Base-by-base conservation (phyloP, 2,888 invertebrate genomes). In the Crepidodera aurea region DNA sequence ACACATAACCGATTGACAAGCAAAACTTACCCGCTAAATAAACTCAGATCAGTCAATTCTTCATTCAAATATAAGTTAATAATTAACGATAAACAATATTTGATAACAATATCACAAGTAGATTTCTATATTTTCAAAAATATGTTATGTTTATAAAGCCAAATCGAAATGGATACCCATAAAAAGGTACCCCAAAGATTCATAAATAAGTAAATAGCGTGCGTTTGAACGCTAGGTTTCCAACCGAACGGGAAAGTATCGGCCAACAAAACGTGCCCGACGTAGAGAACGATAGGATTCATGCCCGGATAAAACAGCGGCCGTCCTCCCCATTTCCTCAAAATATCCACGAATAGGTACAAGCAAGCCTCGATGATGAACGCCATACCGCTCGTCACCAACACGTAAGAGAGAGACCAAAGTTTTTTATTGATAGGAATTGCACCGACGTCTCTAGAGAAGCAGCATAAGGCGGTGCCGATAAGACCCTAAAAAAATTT, bases 401-500 rank as follows among this genome's bases (percentile, higher is more conserved):
- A 81, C 55, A 89, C 88, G 80, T 86, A 94, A 0, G 93, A 92
- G 4, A 93, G 77, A 0, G 93, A 92, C 94, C 93, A 93, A 46
- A 95, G 84, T 75, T 91, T 92, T 82, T 95, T 95, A 81, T 93
- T 94, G 44, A 95, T 77, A 0, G 94, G 94, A 56, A 95, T 90
- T 1, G 85, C 80, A 0, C 93, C 93, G 10, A 84, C 87, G 78
- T 90, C 87, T 79, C 86, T 84, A 0, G 86, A 83, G 81, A 89
- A 91, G 72, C 84, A 78, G 75, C 90, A 90, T 1, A 94, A 82
- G 4, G 83, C 78, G 2, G 88, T 89, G 37, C 88, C 91, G 34
- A 84, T 46, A 1, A 87, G 69, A 79, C 87, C 78, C 89, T 90
- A 51, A 19, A 60, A 64, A 48, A 25, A 25, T 44, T 4, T 25